Conservation (phyloP, 2,113 vertebrate species). For the Puntigrus tetrazona region DNA sequence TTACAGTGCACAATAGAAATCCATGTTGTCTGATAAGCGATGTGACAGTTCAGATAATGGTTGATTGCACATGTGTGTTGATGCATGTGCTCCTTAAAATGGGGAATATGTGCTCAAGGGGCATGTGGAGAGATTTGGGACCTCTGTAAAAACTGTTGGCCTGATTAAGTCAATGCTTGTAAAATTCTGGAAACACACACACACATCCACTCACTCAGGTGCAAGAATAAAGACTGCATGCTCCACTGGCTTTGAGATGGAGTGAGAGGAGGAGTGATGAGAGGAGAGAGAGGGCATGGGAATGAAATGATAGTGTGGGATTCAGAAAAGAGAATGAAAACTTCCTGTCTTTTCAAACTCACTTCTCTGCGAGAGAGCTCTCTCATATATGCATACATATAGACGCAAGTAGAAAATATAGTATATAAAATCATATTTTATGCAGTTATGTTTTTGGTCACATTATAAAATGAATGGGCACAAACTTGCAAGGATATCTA, state of each 20-base stretch:
- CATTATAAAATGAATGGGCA: background rate
- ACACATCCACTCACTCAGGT: conserved; percentile 13
- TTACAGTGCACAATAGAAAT: background rate
- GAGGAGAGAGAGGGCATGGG: background rate
- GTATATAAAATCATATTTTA: background rate
- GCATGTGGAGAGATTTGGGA: background rate
- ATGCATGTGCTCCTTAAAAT: background rate
- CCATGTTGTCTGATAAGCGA: background rate
- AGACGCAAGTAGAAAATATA: background rate
- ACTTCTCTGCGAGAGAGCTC: background rate
- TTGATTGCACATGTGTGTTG: conserved; percentile 22
- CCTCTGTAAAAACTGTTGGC: conserved; percentile 25
- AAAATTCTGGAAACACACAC: conserved; percentile 5
- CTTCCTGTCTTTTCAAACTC: background rate
- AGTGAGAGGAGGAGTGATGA: background rate
- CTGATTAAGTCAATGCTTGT: conserved; percentile 34
- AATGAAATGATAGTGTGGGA: background rate
- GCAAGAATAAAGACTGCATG: conserved; percentile 25
- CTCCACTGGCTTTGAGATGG: conserved; percentile 9
- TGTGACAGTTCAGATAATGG: background rate
- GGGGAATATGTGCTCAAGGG: conserved; percentile 5
- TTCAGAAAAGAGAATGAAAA: background rate
- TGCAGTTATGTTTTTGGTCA: background rate
- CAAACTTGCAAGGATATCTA: background rate
- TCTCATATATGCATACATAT: background rate